These are phyloP conservation scores for Eupsilia transversa DNA, from an alignment of 2,888 invertebrate species.

Conservation along the genomic window DNA sequence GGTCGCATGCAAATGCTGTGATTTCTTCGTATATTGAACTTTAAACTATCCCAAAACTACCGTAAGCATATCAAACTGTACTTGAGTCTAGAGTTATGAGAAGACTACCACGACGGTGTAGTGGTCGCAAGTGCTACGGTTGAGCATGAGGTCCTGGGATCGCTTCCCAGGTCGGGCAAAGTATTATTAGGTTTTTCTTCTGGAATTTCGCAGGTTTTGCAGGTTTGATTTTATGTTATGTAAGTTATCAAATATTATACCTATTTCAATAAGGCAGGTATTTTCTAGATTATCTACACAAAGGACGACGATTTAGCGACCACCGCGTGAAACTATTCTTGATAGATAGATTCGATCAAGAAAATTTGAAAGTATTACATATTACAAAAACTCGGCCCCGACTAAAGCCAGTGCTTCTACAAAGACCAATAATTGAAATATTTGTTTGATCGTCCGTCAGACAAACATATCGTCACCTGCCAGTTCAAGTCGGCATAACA, in stretches of 20 bases:
- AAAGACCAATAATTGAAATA: not conserved
- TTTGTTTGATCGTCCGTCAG: not conserved
- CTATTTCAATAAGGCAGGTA: not conserved
- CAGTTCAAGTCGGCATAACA: not conserved
- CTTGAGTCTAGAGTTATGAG: constrained; percentile 6
- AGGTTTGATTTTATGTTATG: not conserved
- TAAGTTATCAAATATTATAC: not conserved
- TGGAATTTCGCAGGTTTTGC: not conserved
- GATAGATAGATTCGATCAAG: not conserved
- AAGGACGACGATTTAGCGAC: not conserved
- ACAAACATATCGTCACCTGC: not conserved
- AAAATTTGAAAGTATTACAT: not conserved
- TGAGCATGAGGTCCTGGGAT: not conserved
- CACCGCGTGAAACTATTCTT: not conserved
- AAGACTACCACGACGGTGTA: not conserved
- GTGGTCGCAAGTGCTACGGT: not conserved
- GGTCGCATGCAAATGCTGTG: constrained; percentile 59
- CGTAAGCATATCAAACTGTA: constrained; percentile 18
- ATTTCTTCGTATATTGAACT: constrained; percentile 53
- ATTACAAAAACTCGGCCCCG: not conserved
- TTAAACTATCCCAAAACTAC: constrained; percentile 31
- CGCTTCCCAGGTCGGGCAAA: no score
- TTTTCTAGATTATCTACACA: not conserved
- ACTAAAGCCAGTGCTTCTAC: not conserved
- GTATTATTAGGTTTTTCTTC: not conserved